These are phyloP conservation scores for Polylopha cassiicola DNA, from an alignment of 2,888 invertebrate species.

Conservation along the genomic window DNA sequence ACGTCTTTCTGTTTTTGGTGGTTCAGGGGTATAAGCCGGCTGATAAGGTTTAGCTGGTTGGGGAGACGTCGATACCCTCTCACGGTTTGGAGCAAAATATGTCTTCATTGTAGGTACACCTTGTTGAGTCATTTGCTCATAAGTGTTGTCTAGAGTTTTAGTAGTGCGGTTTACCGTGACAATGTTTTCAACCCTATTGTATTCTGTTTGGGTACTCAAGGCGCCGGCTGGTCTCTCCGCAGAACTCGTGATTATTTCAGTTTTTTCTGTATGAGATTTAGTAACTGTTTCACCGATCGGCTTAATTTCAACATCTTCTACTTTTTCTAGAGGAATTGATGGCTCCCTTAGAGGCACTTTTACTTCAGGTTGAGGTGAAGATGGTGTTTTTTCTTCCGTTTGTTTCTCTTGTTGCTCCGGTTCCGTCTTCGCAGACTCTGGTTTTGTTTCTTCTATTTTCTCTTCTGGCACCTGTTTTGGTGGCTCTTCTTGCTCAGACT, in stretches of 20 bases:
- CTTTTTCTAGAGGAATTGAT: slow-evolving; percentile 64
- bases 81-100: slow-evolving; percentile 57
- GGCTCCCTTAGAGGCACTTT: slow-evolving; percentile 58
- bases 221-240: slow-evolving; percentile 48
- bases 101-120: slow-evolving; percentile 58
- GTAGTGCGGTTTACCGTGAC: slow-evolving; percentile 66
- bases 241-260: slow-evolving; percentile 59
- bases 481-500: slow-evolving; percentile 29
- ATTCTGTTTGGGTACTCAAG: slow-evolving; percentile 60
- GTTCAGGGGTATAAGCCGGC: slow-evolving; percentile 49
- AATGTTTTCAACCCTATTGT: slow-evolving; percentile 65
- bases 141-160: slow-evolving; percentile 60
- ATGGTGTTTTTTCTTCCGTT: slow-evolving; percentile 22
- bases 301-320: slow-evolving; percentile 69
- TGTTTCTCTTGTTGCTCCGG: slow-evolving; percentile 23
- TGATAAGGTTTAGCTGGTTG: slow-evolving; percentile 53
- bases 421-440: slow-evolving; percentile 26
- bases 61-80: slow-evolving; percentile 51
- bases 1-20: slow-evolving; percentile 52
- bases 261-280: slow-evolving; percentile 57
- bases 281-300: slow-evolving; percentile 63
- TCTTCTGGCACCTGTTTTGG: slow-evolving; percentile 22
- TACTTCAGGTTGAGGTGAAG: slow-evolving; percentile 31
- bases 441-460: slow-evolving; percentile 27
- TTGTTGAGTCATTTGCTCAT: slow-evolving; percentile 54